Conservation (phyloP, 2,113 vertebrate genomes). For the Eleginops maclovinus region DNA sequence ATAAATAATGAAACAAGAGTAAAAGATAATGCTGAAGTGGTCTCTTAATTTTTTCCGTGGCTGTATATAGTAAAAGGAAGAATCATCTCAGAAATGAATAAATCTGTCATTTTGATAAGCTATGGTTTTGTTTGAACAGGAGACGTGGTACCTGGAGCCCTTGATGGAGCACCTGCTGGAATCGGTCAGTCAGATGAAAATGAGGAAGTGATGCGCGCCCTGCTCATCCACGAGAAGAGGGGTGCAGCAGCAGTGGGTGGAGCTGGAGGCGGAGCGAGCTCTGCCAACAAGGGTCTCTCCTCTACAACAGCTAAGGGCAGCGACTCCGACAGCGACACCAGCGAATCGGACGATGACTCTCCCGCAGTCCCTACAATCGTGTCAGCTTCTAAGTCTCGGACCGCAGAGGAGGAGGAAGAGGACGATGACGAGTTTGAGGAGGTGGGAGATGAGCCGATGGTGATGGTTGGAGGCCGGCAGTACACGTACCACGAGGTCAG, state of each 20-base stretch:
- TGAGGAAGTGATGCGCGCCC: constrained; percentile 96
- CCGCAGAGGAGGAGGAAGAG: constrained; percentile 84
- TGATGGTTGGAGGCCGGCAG: constrained; percentile 89
- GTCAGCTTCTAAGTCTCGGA: constrained; percentile 19
- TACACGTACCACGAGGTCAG: constrained; percentile 93
- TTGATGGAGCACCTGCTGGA: constrained; percentile 81
- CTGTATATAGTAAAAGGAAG: background rate
- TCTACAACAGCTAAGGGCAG: constrained; percentile 83
- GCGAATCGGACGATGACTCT: constrained; percentile 94
- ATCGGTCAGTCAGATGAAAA: constrained; percentile 86
- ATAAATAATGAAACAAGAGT: no score
- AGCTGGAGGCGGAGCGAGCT: constrained; percentile 32
- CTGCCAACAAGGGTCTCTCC: constrained; percentile 69
- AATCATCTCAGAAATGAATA: background rate
- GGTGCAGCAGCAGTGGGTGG: constrained; percentile 69
- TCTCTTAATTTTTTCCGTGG: no score
- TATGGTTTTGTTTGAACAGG: constrained; percentile 60
- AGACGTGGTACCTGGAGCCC: constrained; percentile 73
- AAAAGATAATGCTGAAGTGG: no score
- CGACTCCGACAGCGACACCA: constrained; percentile 98
- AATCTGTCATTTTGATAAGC: background rate
- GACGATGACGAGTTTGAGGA: constrained; percentile 96
- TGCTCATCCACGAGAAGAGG: constrained; percentile 98
- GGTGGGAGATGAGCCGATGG: constrained; percentile 89
- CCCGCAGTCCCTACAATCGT: constrained; percentile 49